phyloP scores from a whole-genome alignment of 2,888 invertebrate genomes.

The Galeruca laticollis region DNA sequence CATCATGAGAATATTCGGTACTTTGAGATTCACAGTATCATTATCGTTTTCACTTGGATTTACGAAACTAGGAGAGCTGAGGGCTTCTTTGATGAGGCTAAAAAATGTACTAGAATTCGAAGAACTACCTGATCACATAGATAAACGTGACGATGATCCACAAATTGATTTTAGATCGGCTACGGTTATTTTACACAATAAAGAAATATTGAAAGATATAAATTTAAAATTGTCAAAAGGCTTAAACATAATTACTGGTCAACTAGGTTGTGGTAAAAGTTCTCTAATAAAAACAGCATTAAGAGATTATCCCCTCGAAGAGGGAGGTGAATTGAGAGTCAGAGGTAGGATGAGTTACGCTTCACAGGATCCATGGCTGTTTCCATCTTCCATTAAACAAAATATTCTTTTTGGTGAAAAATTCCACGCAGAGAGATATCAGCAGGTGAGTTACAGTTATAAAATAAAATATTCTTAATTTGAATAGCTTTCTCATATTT shows the following conservation, averaged over 20 bases:
- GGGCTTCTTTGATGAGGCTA: constrained; percentile 52
- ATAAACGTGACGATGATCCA: constrained; percentile 51
- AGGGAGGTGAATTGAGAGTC: constrained; percentile 67
- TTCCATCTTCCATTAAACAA: constrained; percentile 74
- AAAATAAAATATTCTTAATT: neutral
- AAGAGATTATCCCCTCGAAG: constrained; percentile 62
- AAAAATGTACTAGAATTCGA: constrained; percentile 63
- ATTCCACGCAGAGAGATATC: constrained; percentile 70
- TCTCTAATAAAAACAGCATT: constrained; percentile 65
- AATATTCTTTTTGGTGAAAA: constrained; percentile 83
- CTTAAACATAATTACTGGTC: constrained; percentile 72
- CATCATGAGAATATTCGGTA: constrained; percentile 50
- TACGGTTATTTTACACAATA: constrained; percentile 52
- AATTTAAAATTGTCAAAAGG: constrained; percentile 65
- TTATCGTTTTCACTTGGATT: constrained; percentile 52
- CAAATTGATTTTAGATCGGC: constrained; percentile 53
- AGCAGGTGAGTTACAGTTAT: constrained; percentile 66
- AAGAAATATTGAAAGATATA: constrained; percentile 64
- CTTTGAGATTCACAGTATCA: constrained; percentile 47
- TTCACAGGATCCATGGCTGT: constrained; percentile 75
- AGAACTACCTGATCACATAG: constrained; percentile 56
- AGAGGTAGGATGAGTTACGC: constrained; percentile 71
- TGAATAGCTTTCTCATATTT: neutral
- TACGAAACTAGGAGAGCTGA: constrained; percentile 51
- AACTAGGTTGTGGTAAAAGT: constrained; percentile 76